Conservation (phyloP, 2,797 vertebrate genomes). For the Rhinatrema bivittatum region DNA sequence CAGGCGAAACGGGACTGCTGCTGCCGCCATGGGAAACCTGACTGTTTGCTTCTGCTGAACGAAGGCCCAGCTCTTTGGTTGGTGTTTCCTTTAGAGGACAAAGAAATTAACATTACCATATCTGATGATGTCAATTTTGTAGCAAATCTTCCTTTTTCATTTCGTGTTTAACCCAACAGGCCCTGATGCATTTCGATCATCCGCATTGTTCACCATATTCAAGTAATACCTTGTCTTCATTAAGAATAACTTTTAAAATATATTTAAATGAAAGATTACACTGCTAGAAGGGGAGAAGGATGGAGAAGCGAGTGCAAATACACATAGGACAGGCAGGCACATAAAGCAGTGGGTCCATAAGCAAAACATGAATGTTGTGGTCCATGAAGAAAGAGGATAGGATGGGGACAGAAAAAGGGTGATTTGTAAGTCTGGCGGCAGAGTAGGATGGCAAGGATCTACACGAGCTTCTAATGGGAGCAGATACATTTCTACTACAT, state of each 20-base stretch:
- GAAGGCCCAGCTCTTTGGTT: slow-evolving; percentile 86
- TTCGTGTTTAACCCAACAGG: no score
- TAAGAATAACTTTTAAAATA: background rate
- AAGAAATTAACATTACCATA: background rate
- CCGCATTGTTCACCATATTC: background rate
- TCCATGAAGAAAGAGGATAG: no score
- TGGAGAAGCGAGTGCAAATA: background rate
- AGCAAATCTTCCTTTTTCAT: no score
- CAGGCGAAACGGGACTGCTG: slow-evolving; percentile 48
- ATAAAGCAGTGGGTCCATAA: no score
- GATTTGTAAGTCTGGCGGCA: no score
- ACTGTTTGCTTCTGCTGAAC: slow-evolving; percentile 55
- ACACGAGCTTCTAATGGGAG: no score
- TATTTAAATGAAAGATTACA: background rate
- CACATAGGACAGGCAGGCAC: no score
- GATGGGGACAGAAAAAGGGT: background rate
- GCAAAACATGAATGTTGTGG: no score
- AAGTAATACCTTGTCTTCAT: background rate
- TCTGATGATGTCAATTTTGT: no score
- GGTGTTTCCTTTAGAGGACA: slow-evolving; percentile 79
- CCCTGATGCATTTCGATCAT: no score
- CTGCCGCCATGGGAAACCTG: slow-evolving; percentile 61
- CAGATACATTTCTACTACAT: slow-evolving; percentile 13
- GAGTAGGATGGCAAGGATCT: background rate
- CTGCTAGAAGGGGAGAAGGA: no score